These are phyloP conservation scores for Phataginus tetradactyla DNA, from an alignment of 2,797 vertebrate species.

Conservation along the genomic window DNA sequence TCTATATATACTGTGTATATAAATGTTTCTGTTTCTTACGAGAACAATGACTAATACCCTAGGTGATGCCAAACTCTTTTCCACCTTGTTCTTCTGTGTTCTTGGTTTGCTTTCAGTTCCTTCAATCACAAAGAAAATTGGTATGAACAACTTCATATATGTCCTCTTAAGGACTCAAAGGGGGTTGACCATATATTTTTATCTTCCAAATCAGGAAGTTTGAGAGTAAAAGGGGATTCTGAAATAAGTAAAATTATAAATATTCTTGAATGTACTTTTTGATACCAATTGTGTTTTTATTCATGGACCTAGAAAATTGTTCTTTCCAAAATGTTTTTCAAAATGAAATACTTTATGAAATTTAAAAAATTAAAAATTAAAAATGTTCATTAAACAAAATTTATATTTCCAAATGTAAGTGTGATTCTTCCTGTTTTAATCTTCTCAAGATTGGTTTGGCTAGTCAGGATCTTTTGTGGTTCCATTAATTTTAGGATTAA, in stretches of 20 bases:
- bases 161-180: not conserved
- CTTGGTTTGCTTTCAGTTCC: not conserved
- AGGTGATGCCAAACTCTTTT: not conserved
- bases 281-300: not conserved
- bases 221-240: not conserved
- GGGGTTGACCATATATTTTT: not conserved
- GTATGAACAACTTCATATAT: not conserved
- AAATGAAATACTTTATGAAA: not conserved
- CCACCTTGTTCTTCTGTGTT: not conserved
- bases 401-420: not conserved
- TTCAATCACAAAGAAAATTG: not conserved
- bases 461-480: too few relatives aligned
- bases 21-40: not conserved
- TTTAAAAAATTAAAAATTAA: not conserved
- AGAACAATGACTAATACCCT: not conserved
- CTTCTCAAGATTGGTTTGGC: too few relatives aligned
- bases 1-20: not conserved
- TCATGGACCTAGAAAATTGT: not conserved
- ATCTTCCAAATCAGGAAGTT: not conserved
- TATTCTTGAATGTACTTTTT: not conserved
- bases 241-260: not conserved
- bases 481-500: too few relatives aligned
- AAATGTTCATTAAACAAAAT: not conserved
- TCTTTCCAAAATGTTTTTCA: not conserved
- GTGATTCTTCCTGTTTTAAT: too few relatives aligned